Evolutionary conservation across 30 jellyfish, hydroid and myxozoan species (phyloP).

Genomic region (Aurelia coerulea): DNA sequence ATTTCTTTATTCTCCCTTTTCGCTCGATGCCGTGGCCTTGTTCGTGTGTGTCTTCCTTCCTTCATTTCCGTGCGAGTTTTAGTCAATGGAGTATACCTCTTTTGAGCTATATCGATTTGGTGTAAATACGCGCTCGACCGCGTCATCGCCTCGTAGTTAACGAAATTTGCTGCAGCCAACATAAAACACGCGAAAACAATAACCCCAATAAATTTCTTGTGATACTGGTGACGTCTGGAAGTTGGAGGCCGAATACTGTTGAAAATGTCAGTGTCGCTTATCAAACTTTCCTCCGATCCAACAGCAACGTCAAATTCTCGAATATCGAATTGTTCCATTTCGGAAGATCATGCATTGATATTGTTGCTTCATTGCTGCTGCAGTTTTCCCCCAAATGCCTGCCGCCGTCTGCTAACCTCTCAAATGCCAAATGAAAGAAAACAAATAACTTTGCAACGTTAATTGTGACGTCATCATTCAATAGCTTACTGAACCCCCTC

Average conservation of each 20-base stretch:
- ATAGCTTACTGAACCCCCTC: too few species aligned
- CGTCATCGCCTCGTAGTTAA: background rate
- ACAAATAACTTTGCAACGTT: too few species aligned
- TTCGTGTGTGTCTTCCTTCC: background rate
- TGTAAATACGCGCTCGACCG: background rate
- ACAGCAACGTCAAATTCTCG: background rate
- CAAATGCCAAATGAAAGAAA: too few species aligned
- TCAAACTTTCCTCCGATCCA: slow-evolving; percentile 30
- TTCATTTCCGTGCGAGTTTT: background rate
- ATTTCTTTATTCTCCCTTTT: background rate
- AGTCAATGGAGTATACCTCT: background rate
- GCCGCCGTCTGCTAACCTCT: too few species aligned
- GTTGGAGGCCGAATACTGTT: slow-evolving; percentile 9
- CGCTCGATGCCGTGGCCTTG: background rate
- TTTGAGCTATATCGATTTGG: background rate
- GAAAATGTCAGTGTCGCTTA: slow-evolving; percentile 50
- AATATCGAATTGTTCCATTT: background rate
- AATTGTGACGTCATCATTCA: too few species aligned
- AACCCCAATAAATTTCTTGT: slow-evolving; percentile 9
- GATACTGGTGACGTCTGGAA: slow-evolving; percentile 12
- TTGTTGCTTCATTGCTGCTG: too few species aligned
- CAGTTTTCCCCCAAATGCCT: too few species aligned
- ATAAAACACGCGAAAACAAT: slow-evolving; percentile 10
- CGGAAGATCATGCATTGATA: background rate
- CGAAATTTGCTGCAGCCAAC: background rate